Base-by-base conservation (phyloP, 2,797 vertebrate species). In the Syncerus caffer region DNA sequence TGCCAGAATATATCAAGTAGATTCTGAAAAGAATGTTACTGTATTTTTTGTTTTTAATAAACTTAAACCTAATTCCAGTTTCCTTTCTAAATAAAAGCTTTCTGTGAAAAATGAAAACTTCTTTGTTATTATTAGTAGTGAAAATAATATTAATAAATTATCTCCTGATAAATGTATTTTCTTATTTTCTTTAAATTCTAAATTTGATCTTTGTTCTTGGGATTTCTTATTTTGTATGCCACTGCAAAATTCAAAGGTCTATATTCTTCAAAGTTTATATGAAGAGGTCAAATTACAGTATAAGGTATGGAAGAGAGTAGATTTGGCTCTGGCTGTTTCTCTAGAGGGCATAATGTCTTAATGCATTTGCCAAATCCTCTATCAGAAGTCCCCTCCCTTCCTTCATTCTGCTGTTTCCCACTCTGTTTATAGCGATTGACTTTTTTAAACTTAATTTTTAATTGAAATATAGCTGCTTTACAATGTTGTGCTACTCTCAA, bases 211-310 rank as follows among this genome's bases (percentile, higher is more conserved):
- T 84, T 90, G n/a, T 76, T 58, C 45, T 76, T 80, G 0, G 50
- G 34, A 90, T 71, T 93, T 93, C 34, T 90, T 25, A 60, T 87
- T 97, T 91, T 93, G 29, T 29, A 31, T 42, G 7, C 53, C 67
- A 19, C 55, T 80, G 16, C 9, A 90, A 92, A 87, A 84, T 4
- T 53, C n/a, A 80, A 50, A 62, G 3, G 0, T 57, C 14, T 19
- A 27, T 76, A 79, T 62, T 86, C 58, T 85, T 90, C 62, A 62
- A 53, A 60, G 38, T 11, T 27, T 14, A 82, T 51, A 21, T 25
- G 9, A 86, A 51, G 38, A 86, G 14, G 11, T n/a, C 25, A n/a
- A 51, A 6, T 93, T 84, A n/a, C 42, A 60, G 14, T 3, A 9
- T 1, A 38, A 3, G 23, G 2, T 42, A 47, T 7, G 62, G 27